Percentiles rank a stretch among this genome's conserved stretches.
Evolutionary conservation across 2,113 vertebrate species (phyloP).

Genomic region (Chinchilla lanigera): DNA sequence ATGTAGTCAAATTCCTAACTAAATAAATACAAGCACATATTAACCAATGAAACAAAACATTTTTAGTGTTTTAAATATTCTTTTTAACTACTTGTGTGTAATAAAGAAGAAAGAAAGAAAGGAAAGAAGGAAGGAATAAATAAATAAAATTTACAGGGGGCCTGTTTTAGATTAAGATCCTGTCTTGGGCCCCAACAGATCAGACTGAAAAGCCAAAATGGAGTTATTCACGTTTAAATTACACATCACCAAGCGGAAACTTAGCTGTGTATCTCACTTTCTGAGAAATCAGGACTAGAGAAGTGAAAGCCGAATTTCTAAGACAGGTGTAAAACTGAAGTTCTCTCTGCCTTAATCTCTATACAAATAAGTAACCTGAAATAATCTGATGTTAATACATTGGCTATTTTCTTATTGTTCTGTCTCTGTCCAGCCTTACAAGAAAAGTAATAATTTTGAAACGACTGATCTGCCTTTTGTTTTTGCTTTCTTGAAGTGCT

Average conservation of each 20-base stretch:
- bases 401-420: neutral
- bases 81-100: neutral
- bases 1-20: neutral
- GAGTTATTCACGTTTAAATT: neutral
- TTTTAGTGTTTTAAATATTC: neutral
- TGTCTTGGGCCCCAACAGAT: neutral
- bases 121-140: neutral
- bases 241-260: neutral
- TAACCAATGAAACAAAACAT: neutral
- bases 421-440: neutral
- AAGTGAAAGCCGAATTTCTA: neutral
- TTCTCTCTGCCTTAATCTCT: neutral
- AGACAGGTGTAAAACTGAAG: neutral
- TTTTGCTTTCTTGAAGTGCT: neutral
- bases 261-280: neutral
- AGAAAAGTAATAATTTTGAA: neutral
- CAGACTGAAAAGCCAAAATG: neutral
- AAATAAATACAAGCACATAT: neutral
- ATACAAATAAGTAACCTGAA: neutral
- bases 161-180: neutral
- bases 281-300: neutral
- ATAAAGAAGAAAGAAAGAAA: neutral
- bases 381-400: neutral
- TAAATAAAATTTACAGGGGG: neutral
- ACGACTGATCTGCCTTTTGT: neutral